Base-by-base conservation (phyloP, 2,113 vertebrate species). In the Macroglossus sobrinus region DNA sequence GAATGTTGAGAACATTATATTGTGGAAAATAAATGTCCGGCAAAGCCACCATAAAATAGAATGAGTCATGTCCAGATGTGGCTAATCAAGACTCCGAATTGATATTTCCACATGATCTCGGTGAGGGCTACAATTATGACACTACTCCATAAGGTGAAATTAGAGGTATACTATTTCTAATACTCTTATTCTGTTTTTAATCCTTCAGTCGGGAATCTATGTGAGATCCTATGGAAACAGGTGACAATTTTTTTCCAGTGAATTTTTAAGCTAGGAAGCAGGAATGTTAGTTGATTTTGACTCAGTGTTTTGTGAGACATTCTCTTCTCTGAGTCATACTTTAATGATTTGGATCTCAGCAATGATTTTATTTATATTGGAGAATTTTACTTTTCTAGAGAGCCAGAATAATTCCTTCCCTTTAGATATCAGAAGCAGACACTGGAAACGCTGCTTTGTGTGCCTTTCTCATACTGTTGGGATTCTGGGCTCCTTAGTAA, bases 1-100 rank as follows among this genome's bases (percentile, higher is more conserved):
- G 28, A 69, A 24, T 66, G 76, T 50, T 15, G 33, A 87, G 38
- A 92, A 40, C 0, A 12, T 26, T 28, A 35, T 45, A 72, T 10
- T 43, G 85, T 19, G 50, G 43, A 91, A 91, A 89, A 35, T 33
- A 69, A 86, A 63, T 87, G n/a, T 45, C 84, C 22, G 18, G 43
- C 35, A 86, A 94, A 89, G 61, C 30, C n/a, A 78, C 18, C 12
- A 96, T 89, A 97, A 97, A 98, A 97, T 88, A 71, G 66, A 89
- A 96, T 98, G 97, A 98, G 92, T 97, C 97, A 96, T 96, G 89
- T 89, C 0, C 35, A 98, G 93, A 96, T 93, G 85, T 93, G 93
- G 59, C 86, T 96, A 59, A 47, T 89, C 89, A 95, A 94, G 93
- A 95, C 22, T 85, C 95, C 95, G 97, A 64, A 96, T 57, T 97